phyloP scores from a whole-genome alignment of 2,888 invertebrate species.

The Rotaria magnacalcarata region DNA sequence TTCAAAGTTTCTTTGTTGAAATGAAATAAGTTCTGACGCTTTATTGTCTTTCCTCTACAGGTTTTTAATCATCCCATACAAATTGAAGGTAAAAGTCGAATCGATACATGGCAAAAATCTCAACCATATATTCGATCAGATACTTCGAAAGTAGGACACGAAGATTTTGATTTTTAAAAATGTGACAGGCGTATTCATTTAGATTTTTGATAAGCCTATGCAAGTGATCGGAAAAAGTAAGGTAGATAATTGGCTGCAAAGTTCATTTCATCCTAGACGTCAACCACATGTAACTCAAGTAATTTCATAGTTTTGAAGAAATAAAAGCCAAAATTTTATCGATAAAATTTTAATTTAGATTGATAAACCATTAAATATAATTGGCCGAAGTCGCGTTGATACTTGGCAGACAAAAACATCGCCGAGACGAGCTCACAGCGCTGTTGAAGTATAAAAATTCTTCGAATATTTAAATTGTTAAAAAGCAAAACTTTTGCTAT shows the following conservation, averaged over 20 bases:
- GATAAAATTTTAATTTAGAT: neutral
- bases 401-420: neutral
- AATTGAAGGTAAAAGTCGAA: neutral
- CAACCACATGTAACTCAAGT: neutral
- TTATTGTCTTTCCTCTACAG: neutral
- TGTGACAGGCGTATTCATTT: too few relatives aligned
- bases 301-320: neutral
- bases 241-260: neutral
- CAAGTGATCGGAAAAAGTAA: neutral
- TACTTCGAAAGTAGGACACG: too few relatives aligned
- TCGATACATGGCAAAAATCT: neutral
- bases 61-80: neutral
- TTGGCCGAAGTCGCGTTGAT: neutral
- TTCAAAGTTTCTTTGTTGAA: too few relatives aligned
- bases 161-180: too few relatives aligned
- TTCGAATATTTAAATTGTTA: neutral
- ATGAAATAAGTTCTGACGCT: too few relatives aligned
- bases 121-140: neutral
- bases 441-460: neutral
- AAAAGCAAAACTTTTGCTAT: neutral
- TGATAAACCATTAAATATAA: neutral
- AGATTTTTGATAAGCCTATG: too few relatives aligned
- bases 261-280: neutral
- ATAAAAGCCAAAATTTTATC: neutral
- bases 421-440: neutral